Base-by-base conservation (phyloP, 1,140 invertebrate genomes). In the Drosophila kepulauana region DNA sequence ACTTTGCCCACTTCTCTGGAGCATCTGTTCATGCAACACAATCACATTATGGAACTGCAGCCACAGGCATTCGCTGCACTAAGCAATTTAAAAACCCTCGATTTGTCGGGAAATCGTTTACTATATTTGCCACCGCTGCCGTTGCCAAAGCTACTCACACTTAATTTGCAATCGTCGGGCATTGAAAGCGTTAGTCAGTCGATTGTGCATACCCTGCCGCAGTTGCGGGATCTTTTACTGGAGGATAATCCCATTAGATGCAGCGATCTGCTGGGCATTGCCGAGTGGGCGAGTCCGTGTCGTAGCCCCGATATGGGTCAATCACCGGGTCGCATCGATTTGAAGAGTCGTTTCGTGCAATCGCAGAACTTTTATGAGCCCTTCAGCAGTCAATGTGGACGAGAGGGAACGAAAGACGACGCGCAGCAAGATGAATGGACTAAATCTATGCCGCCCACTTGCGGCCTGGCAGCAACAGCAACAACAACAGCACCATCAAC, bases 31-130 rank as follows among this genome's bases (percentile, higher is more conserved):
- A 79, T 97, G 25, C 94, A 95, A 72, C 92, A 94, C 13, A 97
- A 94, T 70, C 56, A 81, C 11, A 93, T 98, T 61, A 93, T 93
- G 48, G 94, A 94, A 51, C 91, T 98, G 7, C 94, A 94, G 15
- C 92, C 93, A 25, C 93, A 94, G 13, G 95, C 97, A 82, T 95
- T 98, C 45, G 94, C 94, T 52, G 95, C 95, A 10, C 93, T 98
- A 25, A 93, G 93, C 5, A 95, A 95, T 75, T 91, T 98, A 4
- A 94, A 95, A 86, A 95, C 95, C 30, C 93, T 99, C n/a, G 89
- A 92, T 61, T 38, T 92, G 5, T 92, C 92, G 8, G 69, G 69
- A 33, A 92, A 92, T 58, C 90, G 91, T 35, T 68, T 92, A 49
- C 54, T 92, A 1, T 92, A 92, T 67, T 66, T 92, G 49, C 92